Evolutionary conservation across 2,888 invertebrate species (phyloP), one percentile per base, ranked within the genome.

Genomic region (Acanthosoma haemorrhoidale): DNA sequence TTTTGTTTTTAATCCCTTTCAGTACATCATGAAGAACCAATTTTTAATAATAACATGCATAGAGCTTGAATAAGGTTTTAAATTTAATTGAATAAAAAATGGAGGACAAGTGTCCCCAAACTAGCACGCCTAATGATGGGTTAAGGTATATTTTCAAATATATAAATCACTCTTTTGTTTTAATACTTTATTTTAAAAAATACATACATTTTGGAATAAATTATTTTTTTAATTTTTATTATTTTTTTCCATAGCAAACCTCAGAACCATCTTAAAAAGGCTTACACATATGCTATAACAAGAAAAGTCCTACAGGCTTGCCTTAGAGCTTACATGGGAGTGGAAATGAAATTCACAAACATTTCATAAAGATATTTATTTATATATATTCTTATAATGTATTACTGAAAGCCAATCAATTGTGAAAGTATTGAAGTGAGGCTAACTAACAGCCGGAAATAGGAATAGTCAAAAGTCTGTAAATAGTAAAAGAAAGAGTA

Each of bases 331-430:
- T 51, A 25, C 51, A 51, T 25, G 51, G 25, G 21, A 51, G 25
- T 5, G 16, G 29, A 67, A 43, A 67, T 29, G 51, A 51, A 64
- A 25, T 41, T 43, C 31, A 67, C 32, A n/a, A 57, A 29, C 31
- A 67, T 36, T 57, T 57, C 36, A 32, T 67, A 67, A 57, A 67
- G 31, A 67, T 41, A 38, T 67, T 32, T 67, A 67, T 67, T 57
- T 67, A 67, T 67, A 57, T 67, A 67, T 63, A 63, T 63, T 32
- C 43, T 43, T 57, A 34, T 43, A 51, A 34, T 67, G 32, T 67
- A 51, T 67, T 60, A 36, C 18, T 67, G 67, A 67, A 67, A 67
- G 67, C 67, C 67, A 67, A 67, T 67, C 34, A 64, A 51, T 67
- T 34, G 51, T 43, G 43, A 67, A 67, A 32, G 67, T 57, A 67